Base-by-base conservation (phyloP, 2,113 vertebrate species). In the Chaenogobius annularis region DNA sequence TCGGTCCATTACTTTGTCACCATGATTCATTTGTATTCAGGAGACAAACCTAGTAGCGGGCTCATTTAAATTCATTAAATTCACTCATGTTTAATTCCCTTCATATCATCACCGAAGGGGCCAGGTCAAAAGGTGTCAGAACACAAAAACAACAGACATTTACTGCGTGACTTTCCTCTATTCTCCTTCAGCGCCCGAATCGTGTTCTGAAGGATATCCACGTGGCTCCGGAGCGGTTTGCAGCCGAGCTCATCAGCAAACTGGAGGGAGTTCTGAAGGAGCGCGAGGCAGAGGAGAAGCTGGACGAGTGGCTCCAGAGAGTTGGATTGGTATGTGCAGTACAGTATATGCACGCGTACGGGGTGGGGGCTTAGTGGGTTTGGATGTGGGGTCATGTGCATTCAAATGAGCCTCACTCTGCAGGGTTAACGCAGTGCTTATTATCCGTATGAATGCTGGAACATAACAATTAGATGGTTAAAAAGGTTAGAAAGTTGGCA, bases 141-240 rank as follows among this genome's bases (percentile, higher is more conserved):
- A n/a, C 31, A 37, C 48, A 58, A 15, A 12, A 68, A 66, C 59
- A 52, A 14, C 22, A 40, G n/a, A 12, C 11, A 37, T 63, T 86
- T 43, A 87, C 48, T 52, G 7, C 61, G 44, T 40, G 69, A 69
- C 37, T 10, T 80, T 44, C 78, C 19, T 40, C 15, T 50, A 50
- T 46, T 7, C 26, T 22, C 23, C 40, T 23, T 78, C 79, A 98
- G 96, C 95, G 95, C 85, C 95, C 94, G 0, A 94, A 96, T 90
- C 93, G 95, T 87, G 94, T 98, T 89, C 96, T 96, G 78, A 98
- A 97, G 93, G 96, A 97, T 80, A 91, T 98, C 74, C 95, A 97
- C 0, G 95, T 97, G 70, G 97, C 97, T 71, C 97, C 96, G 10
- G 94, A 95, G 75, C 95, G 95, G 85, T 99, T 99, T 76, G 97